Base-by-base conservation (phyloP, 2,113 vertebrate genomes). In the Grammomys surdaster region DNA sequence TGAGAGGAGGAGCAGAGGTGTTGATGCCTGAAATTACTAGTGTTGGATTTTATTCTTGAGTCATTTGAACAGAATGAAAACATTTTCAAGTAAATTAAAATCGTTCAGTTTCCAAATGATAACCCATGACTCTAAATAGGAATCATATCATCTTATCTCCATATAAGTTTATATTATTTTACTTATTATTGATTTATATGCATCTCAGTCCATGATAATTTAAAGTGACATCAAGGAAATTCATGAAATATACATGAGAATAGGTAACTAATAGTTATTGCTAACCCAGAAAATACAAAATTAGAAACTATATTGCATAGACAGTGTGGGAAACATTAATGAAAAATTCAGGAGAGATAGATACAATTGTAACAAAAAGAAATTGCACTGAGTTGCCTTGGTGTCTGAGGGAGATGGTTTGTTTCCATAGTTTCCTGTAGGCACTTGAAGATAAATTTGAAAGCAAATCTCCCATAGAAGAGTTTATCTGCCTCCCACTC, bases 121-220 rank as follows among this genome's bases (percentile, higher is more conserved):
- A 90, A 85, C 72, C 13, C 4, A 60, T 40, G 8, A 40, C 28
- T 4, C 22, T 72, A 9, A 70, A n/a, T 36, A 78, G 89, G 17
- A 89, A 20, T 73, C 63, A 76, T 26, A 70, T 84, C 26, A 72
- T 93, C 28, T 72, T 72, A 46, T 93, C 14, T 70, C 9, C 9
- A 73, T 36, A 20, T 69, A 20, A 36, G 40, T 24, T 77, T 36
- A 60, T 51, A 84, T 22, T 76, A 60, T 88, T 82, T 75, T 70
- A 93, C 92, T 89, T 69, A 33, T 72, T 92, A 48, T 67, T 80
- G 5, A 73, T 22, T 95, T 73, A n/a, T 73, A 40, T 69, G 43
- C 19, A 56, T 40, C 54, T 10, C 2, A 67, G n/a, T 89, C 13
- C 31, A 51, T 43, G 86, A n/a, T 63, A 22, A 86, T 73, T 95